Evolutionary conservation across 1,140 invertebrate species (phyloP).

Genomic region (Dendrolimus kikuchii): DNA sequence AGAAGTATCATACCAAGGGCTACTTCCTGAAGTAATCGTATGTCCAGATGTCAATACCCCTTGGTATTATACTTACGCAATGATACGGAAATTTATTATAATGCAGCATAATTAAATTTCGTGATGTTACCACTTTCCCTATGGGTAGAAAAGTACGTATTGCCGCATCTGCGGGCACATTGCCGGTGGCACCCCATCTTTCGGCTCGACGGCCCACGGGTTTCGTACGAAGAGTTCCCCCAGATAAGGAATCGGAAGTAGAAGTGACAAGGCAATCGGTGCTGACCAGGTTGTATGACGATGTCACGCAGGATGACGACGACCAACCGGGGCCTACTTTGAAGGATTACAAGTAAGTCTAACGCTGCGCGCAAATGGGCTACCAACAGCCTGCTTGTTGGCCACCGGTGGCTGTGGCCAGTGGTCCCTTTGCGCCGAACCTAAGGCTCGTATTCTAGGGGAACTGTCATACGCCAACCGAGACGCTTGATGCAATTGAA

Average conservation of each 20-base stretch:
- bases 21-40: no score
- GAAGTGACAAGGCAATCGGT: constrained; percentile 27
- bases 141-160: constrained; percentile 43
- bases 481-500: no score
- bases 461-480: no score
- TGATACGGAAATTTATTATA: no score
- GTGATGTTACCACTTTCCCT: background rate
- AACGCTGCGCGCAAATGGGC: constrained; percentile 1
- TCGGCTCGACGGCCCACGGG: constrained; percentile 25
- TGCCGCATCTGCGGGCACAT: constrained; percentile 16
- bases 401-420: no score
- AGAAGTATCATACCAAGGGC: no score
- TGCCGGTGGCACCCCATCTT: constrained; percentile 8
- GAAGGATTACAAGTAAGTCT: constrained; percentile 42
- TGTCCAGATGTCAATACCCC: no score
- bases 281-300: constrained; percentile 33
- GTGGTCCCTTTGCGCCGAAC: no score
- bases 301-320: constrained; percentile 16
- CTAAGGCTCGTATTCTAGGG: no score
- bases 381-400: background rate
- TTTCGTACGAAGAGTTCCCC: constrained; percentile 8
- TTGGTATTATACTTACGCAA: no score
- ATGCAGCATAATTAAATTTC: no score
- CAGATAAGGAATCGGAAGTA: constrained; percentile 19
- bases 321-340: constrained; percentile 29